phyloP scores from a whole-genome alignment of 1,140 invertebrate genomes.

The Magallana angulata region DNA sequence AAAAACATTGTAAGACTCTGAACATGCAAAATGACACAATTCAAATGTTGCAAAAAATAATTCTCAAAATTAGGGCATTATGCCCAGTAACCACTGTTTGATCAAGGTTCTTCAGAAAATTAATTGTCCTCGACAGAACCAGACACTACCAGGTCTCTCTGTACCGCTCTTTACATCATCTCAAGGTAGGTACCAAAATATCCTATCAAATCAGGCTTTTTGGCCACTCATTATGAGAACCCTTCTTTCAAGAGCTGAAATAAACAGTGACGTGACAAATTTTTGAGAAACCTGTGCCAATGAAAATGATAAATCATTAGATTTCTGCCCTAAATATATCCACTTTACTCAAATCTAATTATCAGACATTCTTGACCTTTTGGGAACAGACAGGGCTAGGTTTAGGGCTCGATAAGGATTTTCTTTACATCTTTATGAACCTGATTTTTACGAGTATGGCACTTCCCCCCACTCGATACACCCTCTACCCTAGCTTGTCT shows the following conservation, averaged over 20 bases:
- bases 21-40: neutral
- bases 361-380: neutral
- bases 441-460: neutral
- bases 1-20: neutral
- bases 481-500: neutral
- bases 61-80: neutral
- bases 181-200: neutral
- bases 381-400: neutral
- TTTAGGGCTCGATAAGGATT: neutral
- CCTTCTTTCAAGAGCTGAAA: neutral
- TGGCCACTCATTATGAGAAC: neutral
- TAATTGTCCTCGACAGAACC: neutral
- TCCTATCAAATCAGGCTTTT: neutral
- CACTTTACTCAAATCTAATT: slow-evolving; percentile 11
- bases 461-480: neutral
- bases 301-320: neutral
- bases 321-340: neutral
- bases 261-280: neutral
- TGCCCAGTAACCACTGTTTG: no score
- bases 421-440: neutral
- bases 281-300: neutral
- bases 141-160: neutral
- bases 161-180: neutral
- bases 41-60: neutral
- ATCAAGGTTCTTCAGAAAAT: neutral